Evolutionary conservation across 2,113 vertebrate species (phyloP), one percentile per base, ranked within the genome.

Genomic region (Narcine bancroftii): DNA sequence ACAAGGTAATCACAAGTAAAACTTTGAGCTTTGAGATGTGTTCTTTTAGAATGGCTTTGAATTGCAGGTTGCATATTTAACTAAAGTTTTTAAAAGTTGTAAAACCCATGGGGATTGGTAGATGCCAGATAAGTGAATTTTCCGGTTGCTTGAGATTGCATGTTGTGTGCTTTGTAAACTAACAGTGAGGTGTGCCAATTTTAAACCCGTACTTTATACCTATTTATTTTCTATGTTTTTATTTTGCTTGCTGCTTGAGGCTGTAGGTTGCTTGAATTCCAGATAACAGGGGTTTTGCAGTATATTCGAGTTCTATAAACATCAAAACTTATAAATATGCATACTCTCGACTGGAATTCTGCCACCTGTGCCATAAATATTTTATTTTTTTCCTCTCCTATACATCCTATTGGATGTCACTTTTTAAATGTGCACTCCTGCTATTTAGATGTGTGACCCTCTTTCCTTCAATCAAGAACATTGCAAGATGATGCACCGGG

Each of bases 1-100:
- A 91, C 89, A 91, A 91, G 89, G 89, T 91, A 91, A 91, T 65
- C 29, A 15, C 39, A 91, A 66, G 69, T 47, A 45, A 33, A 91
- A 71, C 2, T 45, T 69, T n/a, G 33, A 91, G 26, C 39, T n/a
- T n/a, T n/a, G n/a, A n/a, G n/a, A n/a, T n/a, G n/a, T n/a, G n/a
- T n/a, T n/a, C n/a, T n/a, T n/a, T 33, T 85, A 45, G 39, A 85
- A 33, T 53, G 1, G 50, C 24, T 29, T 19, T 53, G 42, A 21
- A 83, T 36, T 60, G 26, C 21, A 26, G 39, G 87, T 91, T 26
- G 6, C 63, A 33, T 47, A 3, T 10, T 71, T 39, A 33, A 91
- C 45, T 47, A n/a, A 42, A 21, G 39, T 42, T 79, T 17, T 47
- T 26, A 7, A 79, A 79, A 26, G 45, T 24, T 77, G 0, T 0